These are phyloP conservation scores for Linnaemya vulpina DNA, from an alignment of 2,888 invertebrate species.

Conservation along the genomic window DNA sequence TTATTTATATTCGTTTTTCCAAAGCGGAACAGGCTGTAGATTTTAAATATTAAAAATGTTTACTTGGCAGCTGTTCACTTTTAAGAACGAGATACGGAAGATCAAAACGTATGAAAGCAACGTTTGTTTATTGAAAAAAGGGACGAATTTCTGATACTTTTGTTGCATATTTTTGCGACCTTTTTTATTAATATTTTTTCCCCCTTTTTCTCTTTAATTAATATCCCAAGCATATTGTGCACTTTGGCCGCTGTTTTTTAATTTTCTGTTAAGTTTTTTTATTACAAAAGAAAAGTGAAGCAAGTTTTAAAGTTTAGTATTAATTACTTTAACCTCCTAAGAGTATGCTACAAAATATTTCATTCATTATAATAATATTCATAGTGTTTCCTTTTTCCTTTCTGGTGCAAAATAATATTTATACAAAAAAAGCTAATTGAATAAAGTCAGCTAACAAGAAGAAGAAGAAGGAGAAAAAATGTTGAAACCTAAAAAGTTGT, in stretches of 20 bases:
- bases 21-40: no score
- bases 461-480: neutral
- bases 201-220: neutral
- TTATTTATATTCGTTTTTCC: no score
- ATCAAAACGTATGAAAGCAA: no score
- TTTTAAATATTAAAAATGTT: no score
- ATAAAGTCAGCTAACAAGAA: conserved; percentile 74
- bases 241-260: neutral
- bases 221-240: conserved; percentile 1
- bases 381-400: conserved; percentile 36
- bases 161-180: no score
- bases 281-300: conserved; percentile 4
- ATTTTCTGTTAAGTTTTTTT: conserved; percentile 9
- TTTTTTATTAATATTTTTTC: neutral
- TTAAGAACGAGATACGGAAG: no score
- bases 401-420: conserved; percentile 35
- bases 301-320: conserved; percentile 60
- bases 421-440: conserved; percentile 78
- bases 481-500: conserved; percentile 51
- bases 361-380: conserved; percentile 66
- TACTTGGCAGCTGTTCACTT: no score
- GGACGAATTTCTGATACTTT: no score
- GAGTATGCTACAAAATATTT: conserved; percentile 60
- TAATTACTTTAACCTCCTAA: conserved; percentile 65
- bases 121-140: no score